A percentile compares a stretch with the other conserved stretches of the same genome.
Conservation (phyloP, 2,113 vertebrate genomes). For the Alaudala cheleensis region DNA sequence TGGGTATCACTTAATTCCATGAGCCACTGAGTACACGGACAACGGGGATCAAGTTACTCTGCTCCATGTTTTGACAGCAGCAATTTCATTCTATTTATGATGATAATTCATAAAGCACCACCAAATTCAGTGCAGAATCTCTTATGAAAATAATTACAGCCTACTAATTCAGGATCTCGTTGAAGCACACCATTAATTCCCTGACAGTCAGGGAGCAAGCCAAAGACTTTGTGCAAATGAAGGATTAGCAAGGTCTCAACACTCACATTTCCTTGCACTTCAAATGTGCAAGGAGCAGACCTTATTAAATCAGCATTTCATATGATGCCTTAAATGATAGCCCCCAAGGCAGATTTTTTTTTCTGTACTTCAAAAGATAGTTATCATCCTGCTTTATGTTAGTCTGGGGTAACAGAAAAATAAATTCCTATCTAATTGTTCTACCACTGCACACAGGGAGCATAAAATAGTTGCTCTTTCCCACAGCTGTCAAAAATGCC, state of each 20-base stretch:
- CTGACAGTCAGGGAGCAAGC: not conserved
- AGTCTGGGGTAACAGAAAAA: not conserved
- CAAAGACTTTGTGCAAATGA: conserved; percentile 30
- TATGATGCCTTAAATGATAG: not conserved
- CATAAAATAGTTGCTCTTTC: not conserved
- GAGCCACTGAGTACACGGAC: not conserved
- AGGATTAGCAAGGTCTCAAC: conserved; percentile 29
- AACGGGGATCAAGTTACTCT: not conserved
- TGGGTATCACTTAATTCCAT: not conserved
- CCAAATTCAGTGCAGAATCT: not conserved
- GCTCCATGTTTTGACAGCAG: not conserved
- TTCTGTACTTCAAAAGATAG: conserved; percentile 9
- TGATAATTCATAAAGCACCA: not conserved
- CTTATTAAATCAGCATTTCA: conserved; percentile 29
- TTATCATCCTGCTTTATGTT: not conserved
- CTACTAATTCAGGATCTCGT: not conserved
- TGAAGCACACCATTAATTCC: conserved; percentile 19
- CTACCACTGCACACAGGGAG: not conserved
- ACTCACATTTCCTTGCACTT: not conserved
- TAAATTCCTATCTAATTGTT: not conserved
- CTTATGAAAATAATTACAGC: not conserved
- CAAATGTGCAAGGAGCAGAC: not conserved
- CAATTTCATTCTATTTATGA: not conserved
- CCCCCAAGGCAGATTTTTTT: not conserved
- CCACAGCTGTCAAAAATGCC: not conserved